Evolutionary conservation across 2,113 vertebrate genomes (phyloP), one percentile per base, ranked within the genome.

Genomic region (Daubentonia madagascariensis): DNA sequence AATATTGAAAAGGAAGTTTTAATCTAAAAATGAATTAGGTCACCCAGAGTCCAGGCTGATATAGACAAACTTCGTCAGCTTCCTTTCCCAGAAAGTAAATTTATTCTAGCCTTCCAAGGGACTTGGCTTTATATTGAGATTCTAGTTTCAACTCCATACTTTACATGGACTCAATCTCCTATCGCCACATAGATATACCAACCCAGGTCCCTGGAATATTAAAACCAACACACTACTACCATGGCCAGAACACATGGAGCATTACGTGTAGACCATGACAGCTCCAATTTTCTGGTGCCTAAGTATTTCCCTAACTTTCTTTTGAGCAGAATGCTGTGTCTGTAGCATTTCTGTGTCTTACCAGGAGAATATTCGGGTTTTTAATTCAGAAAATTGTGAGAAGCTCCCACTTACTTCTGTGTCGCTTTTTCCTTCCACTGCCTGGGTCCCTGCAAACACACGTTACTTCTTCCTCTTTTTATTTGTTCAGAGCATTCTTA

Each of bases 1-100:
- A 40, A 94, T 17, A 40, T n/a, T 91, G 14, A 81, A 94, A 75
- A 94, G 25, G 37, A 86, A 85, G 11, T 79, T 54, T 85, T 85
- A 63, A 63, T 63, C 61, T 63, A 30, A 63, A 57, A 30, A 30
- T 1, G 9, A 50, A n/a, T 28, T 22, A 86, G 45, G 57, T 81
- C 28, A 52, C 23, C 23, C 35, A 61, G 80, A 63, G 25, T 14
- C 81, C 48, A 67, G 16, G 28, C 16, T 78, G 54, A 57, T 23
- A 6, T 0, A 63, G 63, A 52, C 22, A 70, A 54, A 68, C 37
- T 67, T 79, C 37, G 28, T 45, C 4, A 45, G 32, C 37, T 87
- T 68, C 28, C 20, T 90, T 91, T 67, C 9, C n/a, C 37, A 78
- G 13, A 2, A 3, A 5, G 3, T 48, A 54, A 61, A 70, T 40